phyloP scores from a whole-genome alignment of 2,797 vertebrate species.

The Notolepis coatsorum region DNA sequence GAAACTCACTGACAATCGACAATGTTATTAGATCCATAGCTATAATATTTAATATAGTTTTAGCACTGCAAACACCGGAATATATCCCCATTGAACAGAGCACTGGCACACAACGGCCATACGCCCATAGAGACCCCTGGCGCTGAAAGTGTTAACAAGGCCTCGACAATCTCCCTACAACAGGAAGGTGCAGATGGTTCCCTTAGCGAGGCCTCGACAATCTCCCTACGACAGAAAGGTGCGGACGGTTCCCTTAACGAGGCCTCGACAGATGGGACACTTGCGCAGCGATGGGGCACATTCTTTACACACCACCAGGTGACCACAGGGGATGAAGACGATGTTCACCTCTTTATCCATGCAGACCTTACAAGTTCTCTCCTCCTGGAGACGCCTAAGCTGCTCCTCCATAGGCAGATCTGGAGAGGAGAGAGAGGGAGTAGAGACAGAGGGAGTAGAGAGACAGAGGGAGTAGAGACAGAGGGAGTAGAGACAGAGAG shows the following conservation, averaged over 20 bases:
- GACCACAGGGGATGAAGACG: slow-evolving; percentile 98
- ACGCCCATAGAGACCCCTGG: no score
- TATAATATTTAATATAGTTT: no score
- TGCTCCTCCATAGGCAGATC: slow-evolving; percentile 97
- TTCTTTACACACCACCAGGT: slow-evolving; percentile 97
- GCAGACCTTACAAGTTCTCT: slow-evolving; percentile 98
- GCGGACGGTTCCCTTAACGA: slow-evolving; percentile 96
- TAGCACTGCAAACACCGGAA: no score
- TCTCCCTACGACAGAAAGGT: slow-evolving; percentile 97
- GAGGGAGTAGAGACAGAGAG: no score
- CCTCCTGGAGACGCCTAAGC: slow-evolving; percentile 92
- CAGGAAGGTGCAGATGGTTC: no score
- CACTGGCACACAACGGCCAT: no score
- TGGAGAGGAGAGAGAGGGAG: slow-evolving; percentile 58
- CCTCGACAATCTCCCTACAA: no score
- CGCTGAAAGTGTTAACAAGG: no score
- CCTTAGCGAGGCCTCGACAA: no score
- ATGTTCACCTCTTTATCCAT: slow-evolving; percentile 99
- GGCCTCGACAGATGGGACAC: slow-evolving; percentile 96
- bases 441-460: not conserved
- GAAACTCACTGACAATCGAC: no score
- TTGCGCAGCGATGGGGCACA: slow-evolving; percentile 95
- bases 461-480: not conserved
- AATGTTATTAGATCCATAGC: no score
- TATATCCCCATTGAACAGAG: no score